phyloP scores from a whole-genome alignment of 1,140 invertebrate genomes.

The Apocrypta bakeri region DNA sequence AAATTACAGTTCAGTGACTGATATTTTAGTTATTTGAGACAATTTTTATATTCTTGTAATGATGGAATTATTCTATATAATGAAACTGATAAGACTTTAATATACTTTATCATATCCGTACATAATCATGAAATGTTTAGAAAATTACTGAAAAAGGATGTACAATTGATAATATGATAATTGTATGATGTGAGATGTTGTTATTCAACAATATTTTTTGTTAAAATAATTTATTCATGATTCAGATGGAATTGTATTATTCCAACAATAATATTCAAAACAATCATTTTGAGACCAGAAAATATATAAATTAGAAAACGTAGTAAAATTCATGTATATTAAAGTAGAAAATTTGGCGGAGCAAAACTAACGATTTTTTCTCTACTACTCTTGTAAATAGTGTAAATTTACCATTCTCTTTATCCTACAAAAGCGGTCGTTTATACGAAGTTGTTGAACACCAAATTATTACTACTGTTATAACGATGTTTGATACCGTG shows the following conservation, averaged over 20 bases:
- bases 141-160: conserved; percentile 8
- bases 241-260: neutral
- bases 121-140: conserved; percentile 31
- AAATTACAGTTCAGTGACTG: conserved; percentile 36
- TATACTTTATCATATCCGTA: conserved; percentile 35
- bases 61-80: conserved; percentile 34
- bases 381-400: conserved; percentile 26
- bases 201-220: neutral
- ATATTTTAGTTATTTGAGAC: conserved; percentile 19
- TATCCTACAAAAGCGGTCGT: neutral
- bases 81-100: conserved; percentile 36
- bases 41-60: conserved; percentile 48
- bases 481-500: conserved; percentile 41
- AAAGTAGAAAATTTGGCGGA: neutral
- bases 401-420: conserved; percentile 16
- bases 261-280: conserved; percentile 19
- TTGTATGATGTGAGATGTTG: neutral
- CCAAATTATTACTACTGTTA: conserved; percentile 38
- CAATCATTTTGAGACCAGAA: conserved; percentile 32
- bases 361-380: conserved; percentile 5
- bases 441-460: conserved; percentile 43
- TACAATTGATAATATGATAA: neutral
- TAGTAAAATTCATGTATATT: neutral
- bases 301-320: neutral
- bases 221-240: neutral